Percentiles rank a stretch among this genome's conserved stretches.
Conservation (phyloP, 2,797 vertebrate species). For the Acipenser ruthenus region DNA sequence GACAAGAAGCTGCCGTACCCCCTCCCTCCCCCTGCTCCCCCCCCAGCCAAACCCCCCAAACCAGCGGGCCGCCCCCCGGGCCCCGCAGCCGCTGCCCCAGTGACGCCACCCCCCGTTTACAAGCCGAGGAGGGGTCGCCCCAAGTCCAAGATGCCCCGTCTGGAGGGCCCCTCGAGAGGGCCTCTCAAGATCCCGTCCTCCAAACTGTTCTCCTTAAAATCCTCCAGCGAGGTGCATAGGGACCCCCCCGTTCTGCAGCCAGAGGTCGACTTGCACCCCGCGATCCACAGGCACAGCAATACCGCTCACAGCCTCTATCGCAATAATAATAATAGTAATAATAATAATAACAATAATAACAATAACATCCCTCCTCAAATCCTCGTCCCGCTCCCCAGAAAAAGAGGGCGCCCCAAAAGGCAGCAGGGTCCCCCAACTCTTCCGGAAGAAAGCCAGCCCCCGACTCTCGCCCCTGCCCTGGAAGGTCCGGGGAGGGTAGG, state of each 20-base stretch:
- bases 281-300: conserved; percentile 31
- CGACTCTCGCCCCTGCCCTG: conserved; percentile 70
- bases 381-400: conserved; percentile 62
- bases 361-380: background rate
- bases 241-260: conserved; percentile 81
- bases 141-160: conserved; percentile 83
- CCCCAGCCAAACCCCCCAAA: conserved; percentile 38
- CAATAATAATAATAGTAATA: too few relatives aligned
- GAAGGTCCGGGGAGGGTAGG: conserved; percentile 50
- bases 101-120: conserved; percentile 44
- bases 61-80: conserved; percentile 59
- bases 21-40: conserved; percentile 31
- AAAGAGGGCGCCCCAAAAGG: conserved; percentile 86
- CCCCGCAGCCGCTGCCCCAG: conserved; percentile 41
- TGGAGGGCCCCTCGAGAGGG: conserved; percentile 74
- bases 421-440: conserved; percentile 69
- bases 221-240: conserved; percentile 78
- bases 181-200: conserved; percentile 78
- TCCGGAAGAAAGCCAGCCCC: conserved; percentile 79
- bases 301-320: too few relatives aligned
- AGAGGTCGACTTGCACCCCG: conserved; percentile 69
- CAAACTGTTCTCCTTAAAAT: conserved; percentile 81
- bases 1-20: conserved; percentile 26
- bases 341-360: too few relatives aligned
- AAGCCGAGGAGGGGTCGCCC: conserved; percentile 79